phyloP scores from a whole-genome alignment of 2,797 vertebrate species.

The Poecilia picta region DNA sequence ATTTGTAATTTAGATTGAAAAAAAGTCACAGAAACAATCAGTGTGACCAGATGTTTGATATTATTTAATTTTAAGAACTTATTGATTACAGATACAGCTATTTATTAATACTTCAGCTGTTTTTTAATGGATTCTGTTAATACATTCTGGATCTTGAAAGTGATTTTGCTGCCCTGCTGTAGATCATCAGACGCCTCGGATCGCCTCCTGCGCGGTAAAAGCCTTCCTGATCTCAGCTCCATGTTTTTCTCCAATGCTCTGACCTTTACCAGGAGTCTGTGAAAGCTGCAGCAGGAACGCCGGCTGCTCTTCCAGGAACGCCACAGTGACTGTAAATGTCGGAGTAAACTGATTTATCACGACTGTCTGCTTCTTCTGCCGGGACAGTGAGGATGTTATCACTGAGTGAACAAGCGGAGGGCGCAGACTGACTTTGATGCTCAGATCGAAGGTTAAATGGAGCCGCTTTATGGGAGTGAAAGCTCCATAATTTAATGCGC shows the following conservation, averaged over 20 bases:
- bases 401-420: background rate
- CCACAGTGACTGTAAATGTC: conserved; percentile 23
- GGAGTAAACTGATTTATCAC: conserved; percentile 11
- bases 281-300: conserved; percentile 7
- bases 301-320: conserved; percentile 21
- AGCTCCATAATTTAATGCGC: background rate
- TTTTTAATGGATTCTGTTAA: too few species aligned
- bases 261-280: conserved; percentile 28
- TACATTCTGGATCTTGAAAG: too few species aligned
- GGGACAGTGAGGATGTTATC: background rate
- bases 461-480: conserved; percentile 3
- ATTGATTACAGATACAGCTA: too few species aligned
- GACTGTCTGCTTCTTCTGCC: background rate
- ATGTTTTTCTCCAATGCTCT: conserved; percentile 1
- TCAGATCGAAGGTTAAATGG: conserved; percentile 1
- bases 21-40: too few species aligned
- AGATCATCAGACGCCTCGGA: too few species aligned
- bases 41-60: too few species aligned
- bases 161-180: too few species aligned
- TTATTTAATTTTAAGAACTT: too few species aligned
- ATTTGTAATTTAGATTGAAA: too few species aligned
- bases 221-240: background rate
- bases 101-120: too few species aligned
- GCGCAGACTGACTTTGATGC: background rate
- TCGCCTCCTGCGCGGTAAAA: too few species aligned